These are phyloP conservation scores for Berghia stephanieae DNA, from an alignment of 1,140 invertebrate genomes.

Conservation along the genomic window DNA sequence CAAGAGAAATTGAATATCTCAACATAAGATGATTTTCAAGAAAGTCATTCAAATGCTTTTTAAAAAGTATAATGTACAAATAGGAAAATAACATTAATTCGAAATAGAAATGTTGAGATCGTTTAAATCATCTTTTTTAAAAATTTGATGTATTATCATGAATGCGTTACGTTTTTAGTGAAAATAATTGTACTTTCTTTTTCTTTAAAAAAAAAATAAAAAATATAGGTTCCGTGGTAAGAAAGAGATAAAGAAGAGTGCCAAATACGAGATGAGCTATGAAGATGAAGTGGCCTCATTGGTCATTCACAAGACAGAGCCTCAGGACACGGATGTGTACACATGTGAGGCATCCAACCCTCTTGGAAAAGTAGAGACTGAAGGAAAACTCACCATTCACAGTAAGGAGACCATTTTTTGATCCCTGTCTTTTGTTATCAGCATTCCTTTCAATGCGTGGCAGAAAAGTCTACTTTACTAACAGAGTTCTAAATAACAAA, in stretches of 20 bases:
- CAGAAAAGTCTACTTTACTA: neutral
- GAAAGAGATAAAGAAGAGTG: slow-evolving; percentile 58
- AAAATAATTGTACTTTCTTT: neutral
- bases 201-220: too few relatives aligned
- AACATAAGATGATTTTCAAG: too few relatives aligned
- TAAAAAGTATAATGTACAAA: too few relatives aligned
- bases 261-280: slow-evolving; percentile 64
- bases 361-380: slow-evolving; percentile 60
- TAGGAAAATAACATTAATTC: too few relatives aligned
- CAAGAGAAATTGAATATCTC: too few relatives aligned
- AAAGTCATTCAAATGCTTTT: too few relatives aligned
- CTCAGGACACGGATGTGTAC: slow-evolving; percentile 62
- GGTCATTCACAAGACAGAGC: slow-evolving; percentile 60
- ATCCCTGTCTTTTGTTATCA: too few relatives aligned
- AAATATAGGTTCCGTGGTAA: slow-evolving; percentile 63
- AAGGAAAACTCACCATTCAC: slow-evolving; percentile 61
- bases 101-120: too few relatives aligned
- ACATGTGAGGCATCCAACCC: slow-evolving; percentile 58
- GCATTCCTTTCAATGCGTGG: too few relatives aligned
- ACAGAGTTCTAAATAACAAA: neutral
- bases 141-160: neutral
- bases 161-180: neutral
- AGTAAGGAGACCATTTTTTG: slow-evolving; percentile 51
- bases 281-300: slow-evolving; percentile 60
- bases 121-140: neutral